Evolutionary conservation across 2,113 vertebrate species (phyloP), one percentile per base, ranked within the genome.

Genomic region (Procavia capensis): DNA sequence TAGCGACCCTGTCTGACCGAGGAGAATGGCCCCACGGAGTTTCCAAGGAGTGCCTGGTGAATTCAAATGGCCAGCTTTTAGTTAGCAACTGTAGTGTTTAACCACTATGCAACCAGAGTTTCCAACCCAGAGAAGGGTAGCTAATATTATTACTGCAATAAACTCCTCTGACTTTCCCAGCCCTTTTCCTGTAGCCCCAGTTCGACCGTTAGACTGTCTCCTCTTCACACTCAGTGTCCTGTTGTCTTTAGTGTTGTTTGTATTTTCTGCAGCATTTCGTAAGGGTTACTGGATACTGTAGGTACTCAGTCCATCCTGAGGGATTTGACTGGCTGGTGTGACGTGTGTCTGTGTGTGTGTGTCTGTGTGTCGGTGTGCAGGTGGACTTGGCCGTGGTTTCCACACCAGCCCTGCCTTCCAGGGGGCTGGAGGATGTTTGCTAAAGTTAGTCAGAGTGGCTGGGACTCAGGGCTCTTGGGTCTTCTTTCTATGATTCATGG

Each of bases 401-500:
- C 80, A 70, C 39, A 57, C 66, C 81, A 78, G 79, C 68, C 29
- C 29, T n/a, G 31, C 36, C 54, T 91, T 96, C 82, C 11, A 0
- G n/a, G 68, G 57, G 27, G 34, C 13, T 50, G 36, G 72, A 93
- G 57, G 70, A 61, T 79, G 74, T 93, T 96, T 93, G 84, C 72
- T 76, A 50, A 92, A 94, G 47, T 97, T 95, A 86, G 90, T 97
- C 88, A 97, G 92, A 91, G 36, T 39, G 70, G 34, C 68, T 84
- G 68, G 90, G 59, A 63, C 88, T 72, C 88, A 54, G 93, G 87
- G 45, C 57, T 92, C 75, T 66, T 25, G 84, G 85, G 95, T 87
- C 96, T 81, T 74, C 74, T 79, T 93, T 20, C 93, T 78, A 50
- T 97, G 95, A 97, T 94, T 97, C 96, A 95, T 68, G 85, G 75